Base-by-base conservation (phyloP, 2,888 invertebrate species). In the Arrhopalites spinosus region DNA sequence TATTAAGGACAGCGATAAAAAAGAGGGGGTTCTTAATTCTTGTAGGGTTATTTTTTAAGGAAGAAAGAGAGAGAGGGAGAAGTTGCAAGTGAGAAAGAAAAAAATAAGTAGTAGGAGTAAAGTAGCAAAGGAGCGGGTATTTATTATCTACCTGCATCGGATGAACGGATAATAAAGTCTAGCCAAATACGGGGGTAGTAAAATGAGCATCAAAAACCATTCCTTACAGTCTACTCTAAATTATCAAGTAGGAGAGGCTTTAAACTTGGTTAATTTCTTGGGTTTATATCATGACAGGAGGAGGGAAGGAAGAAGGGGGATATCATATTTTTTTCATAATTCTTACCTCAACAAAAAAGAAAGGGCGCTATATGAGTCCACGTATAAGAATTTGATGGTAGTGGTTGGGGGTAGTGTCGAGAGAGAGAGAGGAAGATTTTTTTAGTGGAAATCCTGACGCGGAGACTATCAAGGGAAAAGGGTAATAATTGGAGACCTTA, bases 401-500 rank as follows among this genome's bases (percentile, higher is more conserved):
- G n/a, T n/a, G n/a, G n/a, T n/a, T n/a, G n/a, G n/a, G n/a, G n/a
- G n/a, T n/a, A n/a, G n/a, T n/a, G n/a, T n/a, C n/a, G n/a, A 36
- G 36, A 7, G 36, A 3, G 36, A 36, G 36, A 11, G 36, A 7
- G 36, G 3, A 36, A 36, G 11, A 36, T 7, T 7, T 36, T 36
- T 11, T 36, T 11, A 3, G 2, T 50, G 11, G 15, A 50, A 50
- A 50, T 50, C 15, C 50, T n/a, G 50, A 50, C n/a, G 15, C 15
- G 50, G 17, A n/a, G 50, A 50, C 7, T 50, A 50, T 50, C 50
- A 27, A 15, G 59, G 59, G 59, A 36, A 67, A 23, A 67, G 25
- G 67, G 67, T 67, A 67, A 67, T 67, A 67, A 67, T 67, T 67
- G 67, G 67, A 23, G 67, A 45, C 45, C 67, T 30, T 67, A 67